Percentiles rank a stretch among this genome's conserved stretches.
Evolutionary conservation across 2,113 vertebrate species (phyloP).

Genomic region (cat (Felis catus)): F.catus_Fca126_mat1.0 CM031419.1:5234501-5235000

Average conservation of each 20-base stretch:
- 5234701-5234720: not conserved
- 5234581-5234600: not conserved
- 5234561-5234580: not conserved
- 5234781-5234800: rapidly evolving
- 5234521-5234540: rapidly evolving
- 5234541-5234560: not conserved
- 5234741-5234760: rapidly evolving
- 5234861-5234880: not conserved
- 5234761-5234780: not conserved
- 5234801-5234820: not conserved
- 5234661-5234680: not conserved
- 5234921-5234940: not conserved
- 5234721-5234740: not conserved
- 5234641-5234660: not conserved
- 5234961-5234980: too few relatives aligned
- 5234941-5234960: not conserved
- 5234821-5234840: rapidly evolving
- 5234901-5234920: not conserved
- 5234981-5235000: not conserved
- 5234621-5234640: not conserved
- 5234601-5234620: rapidly evolving
- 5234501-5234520: not conserved
- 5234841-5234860: not conserved
- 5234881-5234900: rapidly evolving
- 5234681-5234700: not conserved